Evolutionary conservation across 2,113 vertebrate species (phyloP).

Genomic region (Aix galericulata): DNA sequence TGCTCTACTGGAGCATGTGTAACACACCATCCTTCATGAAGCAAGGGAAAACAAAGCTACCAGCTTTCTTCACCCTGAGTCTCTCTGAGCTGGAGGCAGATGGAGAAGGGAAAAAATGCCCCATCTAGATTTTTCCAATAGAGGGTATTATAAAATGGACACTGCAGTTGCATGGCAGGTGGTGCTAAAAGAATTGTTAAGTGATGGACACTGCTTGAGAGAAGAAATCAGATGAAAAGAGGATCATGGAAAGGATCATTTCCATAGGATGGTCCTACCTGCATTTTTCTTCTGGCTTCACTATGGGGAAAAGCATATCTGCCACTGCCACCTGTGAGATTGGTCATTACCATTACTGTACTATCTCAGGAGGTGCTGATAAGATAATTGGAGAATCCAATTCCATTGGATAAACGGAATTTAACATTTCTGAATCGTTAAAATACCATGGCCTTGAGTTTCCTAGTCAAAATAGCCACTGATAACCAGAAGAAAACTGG

Average conservation of each 20-base stretch:
- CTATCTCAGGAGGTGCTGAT: neutral
- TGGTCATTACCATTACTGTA: neutral
- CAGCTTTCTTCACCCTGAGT: neutral
- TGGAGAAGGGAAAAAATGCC: neutral
- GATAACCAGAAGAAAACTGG: neutral
- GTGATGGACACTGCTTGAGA: neutral
- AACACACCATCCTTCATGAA: accelerated
- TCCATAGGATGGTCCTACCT: neutral
- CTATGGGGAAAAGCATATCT: neutral
- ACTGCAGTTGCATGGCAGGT: neutral
- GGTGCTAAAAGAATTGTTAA: accelerated
- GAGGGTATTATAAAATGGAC: accelerated
- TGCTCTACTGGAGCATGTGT: neutral
- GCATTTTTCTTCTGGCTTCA: neutral
- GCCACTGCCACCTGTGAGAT: neutral
- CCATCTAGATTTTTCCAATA: neutral
- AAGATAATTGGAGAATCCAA: neutral
- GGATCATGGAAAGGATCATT: accelerated
- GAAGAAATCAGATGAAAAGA: neutral
- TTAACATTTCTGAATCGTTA: neutral
- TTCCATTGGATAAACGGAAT: too few relatives aligned
- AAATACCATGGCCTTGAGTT: neutral
- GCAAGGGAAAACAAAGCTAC: neutral
- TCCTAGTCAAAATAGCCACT: neutral
- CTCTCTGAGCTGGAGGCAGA: neutral